phyloP scores from a whole-genome alignment of 1,140 invertebrate genomes.

The Pantala flavescens region DNA sequence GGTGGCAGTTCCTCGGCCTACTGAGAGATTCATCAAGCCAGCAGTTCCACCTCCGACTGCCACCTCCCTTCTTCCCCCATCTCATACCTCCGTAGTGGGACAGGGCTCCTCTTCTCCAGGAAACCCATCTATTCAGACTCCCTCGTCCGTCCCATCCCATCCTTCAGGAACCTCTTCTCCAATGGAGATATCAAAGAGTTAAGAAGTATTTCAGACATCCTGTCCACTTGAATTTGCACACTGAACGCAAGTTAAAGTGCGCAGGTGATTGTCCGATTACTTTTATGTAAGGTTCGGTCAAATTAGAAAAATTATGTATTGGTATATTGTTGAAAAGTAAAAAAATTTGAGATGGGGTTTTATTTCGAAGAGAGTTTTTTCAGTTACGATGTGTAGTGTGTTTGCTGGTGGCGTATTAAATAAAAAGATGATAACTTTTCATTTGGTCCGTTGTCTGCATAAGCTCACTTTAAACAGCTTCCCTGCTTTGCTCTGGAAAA shows the following conservation, averaged over 20 bases:
- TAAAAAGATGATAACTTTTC: neutral
- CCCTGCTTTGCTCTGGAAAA: constrained; percentile 4
- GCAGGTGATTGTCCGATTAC: neutral
- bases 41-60: constrained; percentile 42
- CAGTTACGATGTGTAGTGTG: neutral
- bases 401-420: neutral
- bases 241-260: neutral
- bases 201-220: neutral
- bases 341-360: neutral
- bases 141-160: constrained; percentile 22
- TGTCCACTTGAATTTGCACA: neutral
- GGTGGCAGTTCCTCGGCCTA: constrained; percentile 48
- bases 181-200: constrained; percentile 27
- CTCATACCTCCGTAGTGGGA: constrained; percentile 22
- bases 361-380: neutral
- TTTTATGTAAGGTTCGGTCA: neutral
- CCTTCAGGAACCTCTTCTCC: constrained; percentile 24
- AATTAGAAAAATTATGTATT: neutral
- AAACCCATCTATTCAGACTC: constrained; percentile 23
- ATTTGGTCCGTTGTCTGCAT: neutral
- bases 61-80: constrained; percentile 26
- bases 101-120: constrained; percentile 22
- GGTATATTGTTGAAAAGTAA: neutral
- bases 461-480: neutral
- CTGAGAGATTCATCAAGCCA: constrained; percentile 69